Base-by-base conservation (phyloP, 2,797 vertebrate genomes). In the Psittacula derbiana region DNA sequence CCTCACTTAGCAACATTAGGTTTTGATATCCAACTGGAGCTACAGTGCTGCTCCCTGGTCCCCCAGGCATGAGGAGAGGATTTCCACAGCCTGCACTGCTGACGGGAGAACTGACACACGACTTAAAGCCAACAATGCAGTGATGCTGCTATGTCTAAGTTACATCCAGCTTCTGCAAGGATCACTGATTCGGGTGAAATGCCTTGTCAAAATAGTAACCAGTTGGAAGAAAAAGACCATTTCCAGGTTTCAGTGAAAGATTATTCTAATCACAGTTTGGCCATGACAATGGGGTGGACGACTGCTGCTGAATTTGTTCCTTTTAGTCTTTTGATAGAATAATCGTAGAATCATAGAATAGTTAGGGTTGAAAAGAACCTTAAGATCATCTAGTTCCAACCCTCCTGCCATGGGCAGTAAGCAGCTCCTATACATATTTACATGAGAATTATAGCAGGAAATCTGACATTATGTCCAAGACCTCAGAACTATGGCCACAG, bases 91-190 rank as follows among this genome's bases (percentile, higher is more conserved):
- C 53, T 2, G 1, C 2, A 4, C 62, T 80, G 58, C 69, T 49
- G 50, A 33, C 8, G 30, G 53, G 25, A 87, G 47, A 82, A 27
- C 44, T 28, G 76, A 55, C 31, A 40, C 21, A 33, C 3, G 5
- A 62, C 83, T 78, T 9, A 0, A 1, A 80, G 53, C 28, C 4
- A 1, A n/a, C 0, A 0, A 4, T 3, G 0, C 53, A 20, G 41
- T 0, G 33, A 65, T 38, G 44, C 17, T 73, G 38, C 6, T 58
- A 52, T 28, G 21, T 24, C 38, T 10, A 41, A 17, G 8, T 20
- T 52, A 28, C 28, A 90, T 79, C 9, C 41, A 50, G 47, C 38
- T 36, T 60, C 69, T 50, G 61, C 57, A 80, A 71, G 47, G 25
- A 36, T 16, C 40, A 58, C 50, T n/a, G 18, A 69, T n/a, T 50